Conservation (phyloP, 2,888 invertebrate species). For the Microchrysa polita region DNA sequence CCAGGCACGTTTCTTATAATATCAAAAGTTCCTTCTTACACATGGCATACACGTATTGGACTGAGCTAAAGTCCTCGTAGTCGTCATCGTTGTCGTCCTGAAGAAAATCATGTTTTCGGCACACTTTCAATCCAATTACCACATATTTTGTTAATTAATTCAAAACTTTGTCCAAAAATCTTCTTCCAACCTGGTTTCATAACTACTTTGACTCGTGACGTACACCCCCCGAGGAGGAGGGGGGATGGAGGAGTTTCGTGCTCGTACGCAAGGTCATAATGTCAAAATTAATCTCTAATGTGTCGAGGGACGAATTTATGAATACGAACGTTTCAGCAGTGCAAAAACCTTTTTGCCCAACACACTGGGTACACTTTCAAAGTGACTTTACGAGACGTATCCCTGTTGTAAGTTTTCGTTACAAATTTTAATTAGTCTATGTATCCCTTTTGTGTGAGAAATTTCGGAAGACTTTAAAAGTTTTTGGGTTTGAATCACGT, state of each 20-base stretch:
- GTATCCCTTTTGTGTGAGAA: no score
- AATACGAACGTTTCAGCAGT: not conserved
- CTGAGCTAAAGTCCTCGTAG: no score
- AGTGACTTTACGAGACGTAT: no score
- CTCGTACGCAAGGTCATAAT: not conserved
- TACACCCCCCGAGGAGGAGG: not conserved
- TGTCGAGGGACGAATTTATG: not conserved
- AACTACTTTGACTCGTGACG: not conserved
- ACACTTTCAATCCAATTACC: constrained; percentile 11
- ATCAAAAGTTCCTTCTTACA: no score
- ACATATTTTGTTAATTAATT: constrained; percentile 24
- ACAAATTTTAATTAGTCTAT: no score
- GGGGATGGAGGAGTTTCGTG: not conserved
- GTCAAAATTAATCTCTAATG: constrained; percentile 11
- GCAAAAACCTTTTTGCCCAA: not conserved
- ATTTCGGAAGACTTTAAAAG: no score
- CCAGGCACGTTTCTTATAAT: no score
- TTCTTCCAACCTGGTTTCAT: not conserved
- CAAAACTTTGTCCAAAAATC: not conserved
- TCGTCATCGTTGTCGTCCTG: not conserved
- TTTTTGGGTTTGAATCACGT: no score
- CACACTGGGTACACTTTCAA: no score
- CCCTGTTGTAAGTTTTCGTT: no score
- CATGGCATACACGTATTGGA: no score
- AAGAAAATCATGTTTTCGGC: constrained; percentile 6